phyloP scores from a whole-genome alignment of 2,113 vertebrate genomes.

The Rhipidura dahli region DNA sequence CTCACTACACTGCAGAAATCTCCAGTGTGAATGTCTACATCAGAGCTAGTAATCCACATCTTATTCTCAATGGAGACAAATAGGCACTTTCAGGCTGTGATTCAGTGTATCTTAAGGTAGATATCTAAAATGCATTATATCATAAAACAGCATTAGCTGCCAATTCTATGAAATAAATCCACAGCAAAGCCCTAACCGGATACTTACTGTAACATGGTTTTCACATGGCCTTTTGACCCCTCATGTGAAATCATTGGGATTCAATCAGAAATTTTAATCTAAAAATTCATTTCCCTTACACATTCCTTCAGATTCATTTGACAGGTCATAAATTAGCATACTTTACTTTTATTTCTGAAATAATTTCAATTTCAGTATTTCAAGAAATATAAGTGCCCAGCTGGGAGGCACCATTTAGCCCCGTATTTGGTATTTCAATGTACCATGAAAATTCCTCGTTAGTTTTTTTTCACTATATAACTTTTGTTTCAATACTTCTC shows the following conservation, averaged over 20 bases:
- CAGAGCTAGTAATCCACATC: not conserved
- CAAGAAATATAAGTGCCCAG: not conserved
- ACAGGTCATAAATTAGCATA: not conserved
- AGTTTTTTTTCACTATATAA: not conserved
- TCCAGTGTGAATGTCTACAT: not conserved
- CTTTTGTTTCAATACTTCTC: not conserved
- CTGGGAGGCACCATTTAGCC: not conserved
- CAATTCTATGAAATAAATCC: not conserved
- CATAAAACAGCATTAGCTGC: not conserved
- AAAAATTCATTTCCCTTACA: not conserved
- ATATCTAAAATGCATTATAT: not conserved
- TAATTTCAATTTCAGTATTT: not conserved
- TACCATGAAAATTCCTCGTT: conserved; percentile 1
- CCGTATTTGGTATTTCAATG: not conserved
- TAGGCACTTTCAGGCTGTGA: not conserved
- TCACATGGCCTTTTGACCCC: not conserved
- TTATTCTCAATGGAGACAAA: not conserved
- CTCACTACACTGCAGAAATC: not conserved
- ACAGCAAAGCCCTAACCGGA: not conserved
- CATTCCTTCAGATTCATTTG: not conserved
- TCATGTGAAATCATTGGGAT: not conserved
- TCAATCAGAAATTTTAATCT: not conserved
- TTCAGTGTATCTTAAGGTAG: not conserved
- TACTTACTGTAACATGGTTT: not conserved
- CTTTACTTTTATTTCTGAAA: not conserved